A percentile compares a stretch with the other conserved stretches of the same genome.
Conservation (phyloP, 2,113 vertebrate genomes). For the Stigmatopora argus region DNA sequence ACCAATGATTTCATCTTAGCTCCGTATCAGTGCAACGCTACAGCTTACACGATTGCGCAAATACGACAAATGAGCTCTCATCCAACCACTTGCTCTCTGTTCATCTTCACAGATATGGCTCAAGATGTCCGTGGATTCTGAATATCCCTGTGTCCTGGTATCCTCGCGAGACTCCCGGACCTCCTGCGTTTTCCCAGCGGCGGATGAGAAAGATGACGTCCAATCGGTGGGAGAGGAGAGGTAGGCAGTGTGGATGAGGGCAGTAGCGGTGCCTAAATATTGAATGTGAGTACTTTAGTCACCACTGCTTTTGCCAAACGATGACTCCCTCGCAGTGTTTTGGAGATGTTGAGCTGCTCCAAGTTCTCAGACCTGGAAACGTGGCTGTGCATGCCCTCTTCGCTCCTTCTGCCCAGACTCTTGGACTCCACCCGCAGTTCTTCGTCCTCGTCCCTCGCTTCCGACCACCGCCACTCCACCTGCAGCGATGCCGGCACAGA, state of each 20-base stretch:
- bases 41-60: too few species aligned
- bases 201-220: conserved; percentile 68
- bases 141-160: conserved; percentile 56
- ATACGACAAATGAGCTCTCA: not conserved
- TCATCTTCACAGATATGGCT: conserved; percentile 55
- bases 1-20: too few species aligned
- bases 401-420: conserved; percentile 56
- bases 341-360: conserved; percentile 77
- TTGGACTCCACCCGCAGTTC: conserved; percentile 41
- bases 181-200: conserved; percentile 62
- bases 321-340: conserved; percentile 51
- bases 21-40: too few species aligned
- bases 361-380: conserved; percentile 74
- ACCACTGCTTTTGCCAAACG: not conserved
- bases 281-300: too few species aligned
- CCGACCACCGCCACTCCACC: conserved; percentile 45
- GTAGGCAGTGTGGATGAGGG: conserved; percentile 26
- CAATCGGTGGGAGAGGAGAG: conserved; percentile 69
- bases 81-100: not conserved
- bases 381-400: conserved; percentile 77
- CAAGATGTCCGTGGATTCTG: conserved; percentile 70
- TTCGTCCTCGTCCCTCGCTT: conserved; percentile 31
- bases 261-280: too few species aligned
- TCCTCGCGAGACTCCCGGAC: conserved; percentile 58
- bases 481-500: conserved; percentile 45